These are phyloP conservation scores for Rhadinocentrus ornatus DNA, from an alignment of 2,797 vertebrate species.

Conservation along the genomic window DNA sequence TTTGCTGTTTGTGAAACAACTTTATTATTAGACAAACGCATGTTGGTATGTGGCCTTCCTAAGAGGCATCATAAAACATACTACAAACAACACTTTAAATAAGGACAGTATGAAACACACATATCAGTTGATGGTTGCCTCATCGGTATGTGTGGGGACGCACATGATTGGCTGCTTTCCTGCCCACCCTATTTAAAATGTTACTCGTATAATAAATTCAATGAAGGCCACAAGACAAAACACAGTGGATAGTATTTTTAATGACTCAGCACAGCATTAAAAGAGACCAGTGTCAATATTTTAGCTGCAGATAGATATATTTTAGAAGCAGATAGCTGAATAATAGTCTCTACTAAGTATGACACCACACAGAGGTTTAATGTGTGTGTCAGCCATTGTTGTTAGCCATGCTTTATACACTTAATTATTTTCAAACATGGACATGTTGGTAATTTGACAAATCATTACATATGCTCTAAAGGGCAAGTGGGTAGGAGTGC, in stretches of 20 bases:
- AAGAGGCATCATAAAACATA: slow-evolving; percentile 6
- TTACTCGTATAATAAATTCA: neutral
- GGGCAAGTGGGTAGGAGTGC: slow-evolving; percentile 18
- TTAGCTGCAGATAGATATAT: too few relatives aligned
- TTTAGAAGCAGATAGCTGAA: neutral
- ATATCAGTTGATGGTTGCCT: neutral
- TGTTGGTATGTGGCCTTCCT: neutral
- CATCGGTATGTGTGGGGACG: neutral
- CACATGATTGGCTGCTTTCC: slow-evolving; percentile 1
- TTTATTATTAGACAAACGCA: neutral
- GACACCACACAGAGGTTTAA: too few relatives aligned
- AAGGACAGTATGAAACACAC: neutral
- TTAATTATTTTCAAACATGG: slow-evolving; percentile 42
- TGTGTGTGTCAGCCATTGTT: neutral
- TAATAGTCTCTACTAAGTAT: neutral
- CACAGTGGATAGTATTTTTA: neutral
- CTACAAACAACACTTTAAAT: slow-evolving; percentile 16
- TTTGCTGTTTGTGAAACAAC: neutral
- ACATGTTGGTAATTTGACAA: slow-evolving; percentile 48
- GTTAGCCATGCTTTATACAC: slow-evolving; percentile 2
- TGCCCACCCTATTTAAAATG: slow-evolving; percentile 8
- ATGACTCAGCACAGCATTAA: neutral
- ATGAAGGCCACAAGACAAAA: slow-evolving; percentile 5
- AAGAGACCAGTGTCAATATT: neutral
- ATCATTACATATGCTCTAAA: slow-evolving; percentile 38